Evolutionary conservation across 2,888 invertebrate species (phyloP), one percentile per base, ranked within the genome.

Genomic region (Leucoma salicis): DNA sequence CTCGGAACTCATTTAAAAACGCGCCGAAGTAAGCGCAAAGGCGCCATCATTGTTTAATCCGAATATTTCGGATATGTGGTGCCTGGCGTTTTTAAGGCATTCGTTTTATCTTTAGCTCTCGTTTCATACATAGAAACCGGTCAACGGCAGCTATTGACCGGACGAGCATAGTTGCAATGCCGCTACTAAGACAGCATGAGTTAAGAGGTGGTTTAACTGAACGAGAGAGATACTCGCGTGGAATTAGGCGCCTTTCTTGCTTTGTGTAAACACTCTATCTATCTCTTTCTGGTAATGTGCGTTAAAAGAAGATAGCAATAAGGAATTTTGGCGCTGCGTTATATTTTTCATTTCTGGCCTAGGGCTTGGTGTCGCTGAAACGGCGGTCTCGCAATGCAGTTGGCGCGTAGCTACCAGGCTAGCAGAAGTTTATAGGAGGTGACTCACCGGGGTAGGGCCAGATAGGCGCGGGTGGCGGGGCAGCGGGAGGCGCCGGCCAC

Each of bases 371-470:
- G 39, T 65, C 67, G 74, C 69, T 63, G 68, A 68, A 74, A 64
- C 74, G 67, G 70, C 82, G 79, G 74, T 84, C 86, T 83, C 78
- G 85, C 84, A 82, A 86, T 82, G 86, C 77, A 82, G 83, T 89
- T 89, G 88, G 88, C 88, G 88, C 88, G 88, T 81, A 87, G 80
- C 74, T 89, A 89, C 88, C 83, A 89, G 88, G 88, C 73, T 71
- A 73, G 67, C 88, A 89, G 78, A 60, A 68, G 58, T 56, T 31
- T 31, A 55, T 45, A 68, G 80, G 81, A 91, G 93, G 92, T 82
- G 63, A 61, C 85, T 85, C 72, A 87, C 88, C 91, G 92, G 95
- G 95, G 91, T 95, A 95, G 87, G 95, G 95, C 95, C 95, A 95
- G 74, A 95, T 91, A 42, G 95, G 92, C 39, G 93, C 92, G 72